Evolutionary conservation across 2,888 invertebrate genomes (phyloP), one percentile per base, ranked within the genome.

Genomic region (Lapara coniferarum): DNA sequence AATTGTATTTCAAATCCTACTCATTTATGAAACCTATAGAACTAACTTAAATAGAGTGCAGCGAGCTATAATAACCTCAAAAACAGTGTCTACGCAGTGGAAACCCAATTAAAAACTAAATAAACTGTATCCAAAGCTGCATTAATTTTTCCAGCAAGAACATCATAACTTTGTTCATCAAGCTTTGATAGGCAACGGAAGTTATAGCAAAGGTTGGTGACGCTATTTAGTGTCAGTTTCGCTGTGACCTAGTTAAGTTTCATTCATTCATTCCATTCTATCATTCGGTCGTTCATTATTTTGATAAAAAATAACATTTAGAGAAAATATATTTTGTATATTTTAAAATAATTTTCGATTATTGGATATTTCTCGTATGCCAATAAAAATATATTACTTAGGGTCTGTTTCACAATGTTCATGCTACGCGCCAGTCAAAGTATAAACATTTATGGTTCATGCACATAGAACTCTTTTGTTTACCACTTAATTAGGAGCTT

Each of bases 71-170:
- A 49, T n/a, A 46, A 59, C 2, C 12, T 44, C 46, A 46, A 44
- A 44, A 14, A 10, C 49, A 49, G 12, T 12, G 7, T 63, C 16
- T 12, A 49, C 12, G 13, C 19, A 19, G 49, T 16, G 46, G 49
- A 49, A 59, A 63, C 10, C 19, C 63, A 49, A 63, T 63, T 63
- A 49, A 63, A 63, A 63, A 49, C 63, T 63, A 16, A 59, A 59
- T 46, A 2, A 59, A n/a, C n/a, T 14, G 37, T 56, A 12, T 59
- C 46, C 19, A 56, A 10, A 44, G 46, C 37, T 10, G 59, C 59
- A 59, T 46, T 59, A n/a, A 46, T 59, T 46, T 46, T 59, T 10
- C n/a, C 16, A 16, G 16, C 16, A 46, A 12, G 16, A 10, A 16
- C 44, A n/a, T 16, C 44, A 12, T 44, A 63, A 63, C 46, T 63